These are phyloP conservation scores for Mirza zaza DNA, from an alignment of 2,113 vertebrate genomes.

Conservation along the genomic window DNA sequence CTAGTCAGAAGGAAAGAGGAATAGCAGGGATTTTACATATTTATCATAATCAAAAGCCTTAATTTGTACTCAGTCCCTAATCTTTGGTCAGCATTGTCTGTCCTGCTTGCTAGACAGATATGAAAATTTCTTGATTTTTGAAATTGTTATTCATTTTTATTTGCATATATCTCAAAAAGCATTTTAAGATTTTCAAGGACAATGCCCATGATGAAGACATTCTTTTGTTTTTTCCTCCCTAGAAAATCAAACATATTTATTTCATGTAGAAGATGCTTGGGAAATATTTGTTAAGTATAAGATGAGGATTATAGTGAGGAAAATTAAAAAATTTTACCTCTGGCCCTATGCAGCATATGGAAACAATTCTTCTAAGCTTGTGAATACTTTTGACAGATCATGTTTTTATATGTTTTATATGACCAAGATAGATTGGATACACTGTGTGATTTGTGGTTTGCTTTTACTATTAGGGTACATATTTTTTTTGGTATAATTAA, in stretches of 20 bases:
- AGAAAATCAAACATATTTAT: not conserved
- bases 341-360: not conserved
- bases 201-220: not conserved
- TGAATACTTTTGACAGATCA: not conserved
- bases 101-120: not conserved
- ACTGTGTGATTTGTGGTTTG: not conserved
- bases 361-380: slow-evolving; percentile 19
- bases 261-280: not conserved
- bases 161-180: not conserved
- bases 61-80: not conserved
- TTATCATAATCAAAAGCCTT: not conserved
- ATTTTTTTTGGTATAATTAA: not conserved
- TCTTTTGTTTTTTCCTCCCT: not conserved
- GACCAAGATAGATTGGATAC: not conserved
- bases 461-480: not conserved
- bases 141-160: not conserved
- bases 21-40: not conserved
- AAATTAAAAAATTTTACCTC: not conserved
- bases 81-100: not conserved
- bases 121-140: not conserved
- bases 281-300: not conserved
- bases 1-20: not conserved
- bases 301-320: not conserved
- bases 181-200: not conserved
- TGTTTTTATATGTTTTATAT: not conserved